Evolutionary conservation across 2,888 invertebrate genomes (phyloP).

Genomic region (Dolichomitus sp.): DNA sequence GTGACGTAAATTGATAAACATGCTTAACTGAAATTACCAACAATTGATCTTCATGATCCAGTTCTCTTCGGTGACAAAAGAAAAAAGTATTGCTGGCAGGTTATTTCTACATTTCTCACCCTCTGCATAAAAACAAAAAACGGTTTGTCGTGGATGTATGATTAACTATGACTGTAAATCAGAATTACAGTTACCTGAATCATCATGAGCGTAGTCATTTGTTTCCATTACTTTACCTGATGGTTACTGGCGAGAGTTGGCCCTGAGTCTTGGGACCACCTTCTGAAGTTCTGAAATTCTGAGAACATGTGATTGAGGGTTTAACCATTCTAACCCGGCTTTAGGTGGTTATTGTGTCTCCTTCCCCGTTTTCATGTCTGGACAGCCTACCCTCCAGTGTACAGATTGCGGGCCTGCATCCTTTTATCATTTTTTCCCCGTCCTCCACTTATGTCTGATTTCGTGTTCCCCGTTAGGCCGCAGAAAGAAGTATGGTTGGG

Average conservation of each 20-base stretch:
- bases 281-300: not conserved
- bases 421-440: conserved; percentile 46
- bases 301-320: conserved; percentile 11
- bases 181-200: conserved; percentile 2
- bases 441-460: conserved; percentile 25
- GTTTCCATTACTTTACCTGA: not conserved
- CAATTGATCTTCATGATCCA: not conserved
- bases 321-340: conserved; percentile 11
- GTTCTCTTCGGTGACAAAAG: not conserved
- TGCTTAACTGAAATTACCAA: too few relatives aligned
- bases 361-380: not conserved
- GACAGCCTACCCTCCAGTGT: not conserved
- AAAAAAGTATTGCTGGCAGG: not conserved
- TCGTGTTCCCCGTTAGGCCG: conserved; percentile 6
- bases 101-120: not conserved
- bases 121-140: not conserved
- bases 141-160: not conserved
- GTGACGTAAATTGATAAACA: conserved; percentile 7
- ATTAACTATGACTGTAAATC: not conserved
- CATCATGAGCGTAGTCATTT: not conserved
- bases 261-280: not conserved
- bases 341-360: conserved; percentile 12
- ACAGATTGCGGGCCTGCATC: not conserved
- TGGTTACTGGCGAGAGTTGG: not conserved
- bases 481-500: conserved; percentile 26